These are phyloP conservation scores for Capreolus pygargus DNA, from an alignment of 2,113 vertebrate genomes.

Conservation along the genomic window DNA sequence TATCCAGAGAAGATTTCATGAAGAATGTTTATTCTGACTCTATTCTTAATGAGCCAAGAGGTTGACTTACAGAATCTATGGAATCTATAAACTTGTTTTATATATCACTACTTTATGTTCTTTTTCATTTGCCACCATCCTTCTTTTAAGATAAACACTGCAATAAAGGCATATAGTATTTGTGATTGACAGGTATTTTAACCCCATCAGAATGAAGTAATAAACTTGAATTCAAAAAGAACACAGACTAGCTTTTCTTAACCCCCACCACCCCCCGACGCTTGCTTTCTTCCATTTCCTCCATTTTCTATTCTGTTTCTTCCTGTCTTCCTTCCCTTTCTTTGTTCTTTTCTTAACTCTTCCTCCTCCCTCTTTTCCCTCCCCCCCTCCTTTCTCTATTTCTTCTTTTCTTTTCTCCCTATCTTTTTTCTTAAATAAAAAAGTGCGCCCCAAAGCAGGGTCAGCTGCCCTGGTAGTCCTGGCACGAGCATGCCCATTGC, in stretches of 20 bases:
- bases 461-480: neutral
- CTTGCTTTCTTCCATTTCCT: no score
- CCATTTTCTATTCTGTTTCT: neutral
- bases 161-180: neutral
- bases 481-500: fast-evolving
- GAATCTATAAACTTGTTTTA: neutral
- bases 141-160: neutral
- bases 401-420: neutral
- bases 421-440: neutral
- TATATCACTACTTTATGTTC: neutral
- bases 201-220: neutral
- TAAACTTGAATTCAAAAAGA: neutral
- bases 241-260: neutral
- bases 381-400: neutral
- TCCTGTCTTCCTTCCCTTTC: no score
- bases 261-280: neutral
- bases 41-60: neutral
- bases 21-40: neutral
- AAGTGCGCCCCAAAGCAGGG: neutral
- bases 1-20: neutral
- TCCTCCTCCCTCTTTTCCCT: neutral
- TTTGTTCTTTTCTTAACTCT: neutral
- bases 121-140: neutral
- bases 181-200: neutral
- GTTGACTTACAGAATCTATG: neutral